Base-by-base conservation (phyloP, 1,140 invertebrate genomes). In the Drosophila gunungcola region DNA sequence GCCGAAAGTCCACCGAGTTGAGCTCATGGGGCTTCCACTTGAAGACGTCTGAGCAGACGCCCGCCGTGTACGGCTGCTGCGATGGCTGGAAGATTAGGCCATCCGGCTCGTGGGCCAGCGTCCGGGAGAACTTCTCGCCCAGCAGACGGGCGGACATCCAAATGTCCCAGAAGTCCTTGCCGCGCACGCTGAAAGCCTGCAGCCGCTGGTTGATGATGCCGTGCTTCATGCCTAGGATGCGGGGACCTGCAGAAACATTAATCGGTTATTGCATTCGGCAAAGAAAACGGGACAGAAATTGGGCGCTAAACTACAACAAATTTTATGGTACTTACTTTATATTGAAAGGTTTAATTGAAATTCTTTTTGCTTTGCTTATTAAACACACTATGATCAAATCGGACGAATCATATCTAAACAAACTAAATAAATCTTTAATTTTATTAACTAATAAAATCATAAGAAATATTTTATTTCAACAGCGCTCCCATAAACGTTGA, bases 81-180 rank as follows among this genome's bases (percentile, higher is more conserved):
- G 96, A 94, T 1, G 99, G 99, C 92, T 99, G 99, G 92, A 99
- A 99, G 81, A 99, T 98, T 0, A 99, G 93, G 46, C 99, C 99
- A 92, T 99, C 99, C 0, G 98, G 98, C 93, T 99, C 98, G 91
- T 99, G 99, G 21, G 95, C 94, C 2, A 99, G 93, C 51, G 96
- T 94, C 69, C 95, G 95, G 0, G 96, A 94, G 93, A 99, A 99
- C 88, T 97, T 97, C 49, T 97, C 96, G 57, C 96, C 95, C 12
- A 99, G 93, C 13, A 99, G 93, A 88, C 94, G 95, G 25, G 90
- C 92, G 10, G 95, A 93, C 78, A 95, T 94, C 0, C 93, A 94
- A 0, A 99, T 92, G 51, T 97, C 96, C 95, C 96, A 99, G 93
- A 99, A 99, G 27, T 96, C 94, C 93, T 99, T 99, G 21, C 94